Evolutionary conservation across 2,113 vertebrate species (phyloP).

Genomic region (Lasiurus borealis): DNA sequence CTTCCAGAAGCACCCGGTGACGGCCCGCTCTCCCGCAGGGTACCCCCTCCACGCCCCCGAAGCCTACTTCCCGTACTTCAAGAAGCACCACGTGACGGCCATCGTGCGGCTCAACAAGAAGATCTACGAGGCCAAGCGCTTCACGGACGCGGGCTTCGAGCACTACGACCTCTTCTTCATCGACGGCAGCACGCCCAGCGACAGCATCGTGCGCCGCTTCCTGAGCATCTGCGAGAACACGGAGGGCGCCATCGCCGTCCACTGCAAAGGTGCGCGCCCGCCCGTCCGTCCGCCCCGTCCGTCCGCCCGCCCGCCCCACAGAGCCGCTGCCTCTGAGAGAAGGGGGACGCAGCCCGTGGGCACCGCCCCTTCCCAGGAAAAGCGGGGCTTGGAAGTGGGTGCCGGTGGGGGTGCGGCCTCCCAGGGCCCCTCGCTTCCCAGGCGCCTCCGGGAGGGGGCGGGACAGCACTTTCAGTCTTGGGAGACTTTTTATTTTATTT

Average conservation of each 20-base stretch:
- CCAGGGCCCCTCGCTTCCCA: accelerated
- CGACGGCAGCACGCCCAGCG: conserved; percentile 96
- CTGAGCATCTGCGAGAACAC: conserved; percentile 94
- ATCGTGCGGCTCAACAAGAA: conserved; percentile 97
- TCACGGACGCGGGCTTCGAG: conserved; percentile 94
- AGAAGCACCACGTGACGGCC: conserved; percentile 93
- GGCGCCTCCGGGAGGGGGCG: neutral
- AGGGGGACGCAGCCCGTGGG: neutral
- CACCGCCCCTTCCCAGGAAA: neutral
- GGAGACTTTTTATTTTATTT: too few species aligned
- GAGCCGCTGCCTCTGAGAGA: neutral
- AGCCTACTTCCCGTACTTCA: conserved; percentile 98
- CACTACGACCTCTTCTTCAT: conserved; percentile 97
- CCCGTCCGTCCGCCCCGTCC: too few species aligned
- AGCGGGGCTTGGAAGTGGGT: neutral
- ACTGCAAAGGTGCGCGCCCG: conserved; percentile 94
- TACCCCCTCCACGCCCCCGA: conserved; percentile 98
- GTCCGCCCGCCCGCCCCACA: too few species aligned
- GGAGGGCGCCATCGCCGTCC: conserved; percentile 93
- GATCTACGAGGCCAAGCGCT: conserved; percentile 97
- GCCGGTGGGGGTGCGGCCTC: too few species aligned
- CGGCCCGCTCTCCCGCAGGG: too few species aligned
- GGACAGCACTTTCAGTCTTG: neutral
- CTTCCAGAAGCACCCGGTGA: too few species aligned
- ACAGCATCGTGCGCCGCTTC: conserved; percentile 93